Base-by-base conservation (phyloP, 2,888 invertebrate species). In the Chalcosyrphus nemorum region DNA sequence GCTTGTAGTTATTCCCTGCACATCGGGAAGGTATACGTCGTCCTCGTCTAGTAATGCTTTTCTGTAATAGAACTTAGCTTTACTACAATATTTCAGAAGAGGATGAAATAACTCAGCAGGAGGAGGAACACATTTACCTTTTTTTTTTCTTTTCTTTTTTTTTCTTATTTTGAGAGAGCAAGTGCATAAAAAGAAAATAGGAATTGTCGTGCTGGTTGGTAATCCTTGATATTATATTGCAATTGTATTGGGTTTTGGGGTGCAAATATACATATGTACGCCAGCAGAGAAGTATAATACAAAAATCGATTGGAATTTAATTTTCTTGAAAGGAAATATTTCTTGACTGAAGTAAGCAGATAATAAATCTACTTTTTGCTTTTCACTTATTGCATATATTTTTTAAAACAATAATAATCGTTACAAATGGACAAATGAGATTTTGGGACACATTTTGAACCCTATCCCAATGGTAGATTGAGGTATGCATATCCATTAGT, bases 141-240 rank as follows among this genome's bases (percentile, higher is more conserved):
- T 35, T 47, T 65, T n/a, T 13, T 38, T 13, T 38, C n/a, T n/a
- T n/a, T n/a, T n/a, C n/a, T n/a, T n/a, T n/a, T n/a, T n/a, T n/a
- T n/a, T n/a, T n/a, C n/a, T 35, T 35, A 7, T 35, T 35, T 35
- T 35, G 32, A 35, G 13, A 38, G 45, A 6, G 19, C n/a, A 29
- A 56, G 29, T 50, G 68, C 35, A 59, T 63, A 50, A 52, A 65
- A 65, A 50, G 21, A 76, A 80, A 43, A 71, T 56, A 70, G 7
- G 43, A 65, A 76, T 76, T 76, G 75, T 81, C 63, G 38, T 70
- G 76, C 63, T 76, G 24, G 57, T 52, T 81, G 41, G 38, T 76
- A 81, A 76, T 81, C 43, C 45, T 27, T 21, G 45, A 76, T 76
- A 75, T 63, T 71, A 63, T 59, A 65, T 65, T 76, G 76, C 81